Evolutionary conservation across 2,797 vertebrate genomes (phyloP).

Genomic region (Hyperoplus lanceolatus): DNA sequence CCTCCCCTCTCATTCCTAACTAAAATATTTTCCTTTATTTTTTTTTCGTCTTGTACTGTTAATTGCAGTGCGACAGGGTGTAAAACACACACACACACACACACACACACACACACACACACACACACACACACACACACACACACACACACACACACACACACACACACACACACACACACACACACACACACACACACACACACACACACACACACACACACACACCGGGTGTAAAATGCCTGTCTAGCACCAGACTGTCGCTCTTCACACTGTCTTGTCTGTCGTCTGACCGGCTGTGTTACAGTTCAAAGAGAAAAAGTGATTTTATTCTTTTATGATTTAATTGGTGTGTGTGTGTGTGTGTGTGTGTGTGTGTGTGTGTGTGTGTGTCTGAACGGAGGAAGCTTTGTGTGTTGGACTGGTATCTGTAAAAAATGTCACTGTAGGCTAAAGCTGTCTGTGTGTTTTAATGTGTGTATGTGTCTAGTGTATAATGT

Average conservation of each 20-base stretch:
- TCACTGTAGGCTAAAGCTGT: constrained; percentile 32
- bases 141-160: too few relatives aligned
- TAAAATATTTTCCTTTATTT: neutral
- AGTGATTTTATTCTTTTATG: constrained; percentile 74
- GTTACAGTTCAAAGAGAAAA: constrained; percentile 79
- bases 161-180: too few relatives aligned
- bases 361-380: too few relatives aligned
- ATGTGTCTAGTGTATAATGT: constrained; percentile 5
- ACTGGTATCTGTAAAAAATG: constrained; percentile 63
- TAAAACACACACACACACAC: too few relatives aligned
- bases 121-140: too few relatives aligned
- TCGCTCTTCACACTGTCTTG: constrained; percentile 80
- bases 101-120: too few relatives aligned
- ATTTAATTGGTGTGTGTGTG: constrained; percentile 81
- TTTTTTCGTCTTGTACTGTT: constrained; percentile 71
- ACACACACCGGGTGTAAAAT: constrained; percentile 64
- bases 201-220: too few relatives aligned
- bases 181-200: too few relatives aligned
- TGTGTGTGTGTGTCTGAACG: constrained; percentile 21
- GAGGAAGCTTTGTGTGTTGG: constrained; percentile 80
- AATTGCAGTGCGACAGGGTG: constrained; percentile 45
- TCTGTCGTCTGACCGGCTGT: constrained; percentile 76
- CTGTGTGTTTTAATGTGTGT: constrained; percentile 32
- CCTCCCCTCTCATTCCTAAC: too few relatives aligned
- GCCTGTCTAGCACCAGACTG: constrained; percentile 79